Conservation (phyloP, 2,888 invertebrate species). For the Neoascia interrupta region DNA sequence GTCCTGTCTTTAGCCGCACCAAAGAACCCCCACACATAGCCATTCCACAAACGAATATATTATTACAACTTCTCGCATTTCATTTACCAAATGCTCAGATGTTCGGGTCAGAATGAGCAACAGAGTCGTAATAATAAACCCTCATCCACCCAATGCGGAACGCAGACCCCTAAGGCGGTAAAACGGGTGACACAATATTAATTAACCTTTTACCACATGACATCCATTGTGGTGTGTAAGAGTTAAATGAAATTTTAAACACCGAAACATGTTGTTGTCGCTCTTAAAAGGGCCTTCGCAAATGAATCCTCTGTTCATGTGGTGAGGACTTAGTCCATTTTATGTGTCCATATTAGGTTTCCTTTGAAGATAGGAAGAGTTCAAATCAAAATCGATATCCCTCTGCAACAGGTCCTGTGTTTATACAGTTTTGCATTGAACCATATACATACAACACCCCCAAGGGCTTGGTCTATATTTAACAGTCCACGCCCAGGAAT, state of each 20-base stretch:
- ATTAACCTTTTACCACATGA: slow-evolving; percentile 65
- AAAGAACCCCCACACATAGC: too few relatives aligned
- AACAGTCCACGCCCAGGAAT: slow-evolving; percentile 52
- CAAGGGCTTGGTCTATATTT: slow-evolving; percentile 48
- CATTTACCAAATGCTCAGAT: too few relatives aligned
- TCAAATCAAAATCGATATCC: slow-evolving; percentile 18
- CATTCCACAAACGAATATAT: too few relatives aligned
- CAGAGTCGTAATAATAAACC: too few relatives aligned
- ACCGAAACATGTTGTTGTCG: slow-evolving; percentile 41
- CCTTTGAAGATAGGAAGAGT: background rate
- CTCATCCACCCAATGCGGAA: too few relatives aligned
- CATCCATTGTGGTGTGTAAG: slow-evolving; percentile 47
- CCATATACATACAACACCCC: background rate
- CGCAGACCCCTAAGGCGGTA: too few relatives aligned
- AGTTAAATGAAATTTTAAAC: slow-evolving; percentile 55
- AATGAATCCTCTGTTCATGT: too few relatives aligned
- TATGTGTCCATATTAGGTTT: too few relatives aligned
- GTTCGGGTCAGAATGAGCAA: too few relatives aligned
- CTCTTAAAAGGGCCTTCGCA: slow-evolving; percentile 5
- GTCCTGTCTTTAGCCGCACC: too few relatives aligned
- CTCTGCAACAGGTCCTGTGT: slow-evolving; percentile 46
- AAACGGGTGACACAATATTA: slow-evolving; percentile 61
- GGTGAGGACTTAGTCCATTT: too few relatives aligned
- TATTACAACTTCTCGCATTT: too few relatives aligned
- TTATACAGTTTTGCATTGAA: background rate